Evolutionary conservation across 2,797 vertebrate species (phyloP), one percentile per base, ranked within the genome.

Genomic region (Leuciscus waleckii): DNA sequence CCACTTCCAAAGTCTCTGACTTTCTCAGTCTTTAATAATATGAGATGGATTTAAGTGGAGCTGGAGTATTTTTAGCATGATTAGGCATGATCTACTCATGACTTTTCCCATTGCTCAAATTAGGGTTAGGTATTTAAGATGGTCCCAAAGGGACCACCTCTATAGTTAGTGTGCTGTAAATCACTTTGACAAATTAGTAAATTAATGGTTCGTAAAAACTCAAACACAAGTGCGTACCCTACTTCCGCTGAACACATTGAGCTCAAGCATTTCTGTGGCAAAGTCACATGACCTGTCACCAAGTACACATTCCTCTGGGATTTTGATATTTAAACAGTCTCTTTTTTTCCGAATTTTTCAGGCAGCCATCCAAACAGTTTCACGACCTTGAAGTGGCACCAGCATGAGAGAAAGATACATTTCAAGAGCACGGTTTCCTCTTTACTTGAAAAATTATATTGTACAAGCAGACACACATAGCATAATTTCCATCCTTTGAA

Each of bases 401-500:
- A 32, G 16, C 32, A 58, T 58, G 23, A 77, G 10, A 46, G 26
- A 71, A 54, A 46, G 39, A 17, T 68, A 58, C 63, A 29, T 84
- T 77, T 68, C 10, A 78, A 78, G 16, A 67, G 73, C 71, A 41
- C 0, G 35, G 46, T 69, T 68, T 32, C 29, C 9, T 51, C 61
- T 54, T 79, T 84, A 56, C 41, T 54, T 29, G n/a, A 5, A 10
- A 56, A 84, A 84, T 41, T 8, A 56, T 77, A 69, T 43, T 7
- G 10, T 43, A 69, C 49, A 49, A 21, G 56, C 56, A 49, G 29
- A 84, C 43, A 39, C 74, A 16, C 16, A 69, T 37, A 73, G 73
- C 67, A 73, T 70, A 71, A 61, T 71, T 79, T 65, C 32, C 43
- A 75, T 63, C 77, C 68, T 79, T 79, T 79, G 75, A 79, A 79